Evolutionary conservation across 1,140 invertebrate genomes (phyloP), one percentile per base, ranked within the genome.

Genomic region (Habropoda laboriosa): DNA sequence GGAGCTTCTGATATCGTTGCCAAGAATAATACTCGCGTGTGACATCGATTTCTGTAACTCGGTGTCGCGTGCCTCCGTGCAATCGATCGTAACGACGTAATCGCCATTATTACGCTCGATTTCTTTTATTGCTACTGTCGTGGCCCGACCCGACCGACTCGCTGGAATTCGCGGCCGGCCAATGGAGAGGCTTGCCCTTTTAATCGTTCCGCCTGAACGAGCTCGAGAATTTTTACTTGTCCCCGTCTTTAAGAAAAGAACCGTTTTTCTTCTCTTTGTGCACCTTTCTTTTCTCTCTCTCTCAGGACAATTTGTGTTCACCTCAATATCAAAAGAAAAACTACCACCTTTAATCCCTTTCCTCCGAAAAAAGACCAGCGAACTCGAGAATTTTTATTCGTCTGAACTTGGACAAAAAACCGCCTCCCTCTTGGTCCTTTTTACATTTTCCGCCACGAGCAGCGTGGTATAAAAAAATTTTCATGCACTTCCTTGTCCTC

Each of bases 1-100:
- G n/a, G 16, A 35, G 4, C 49, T 76, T 49, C 74, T 47, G 27
- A 77, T 77, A 70, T 61, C 75, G 47, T 42, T 79, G 76, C 76
- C 76, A 71, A 61, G 76, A 72, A 61, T 61, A 79, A 61, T 72
- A 72, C 32, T 60, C 67, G 57, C 75, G 75, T 42, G 75, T 61
- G 30, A 71, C 75, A 71, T 78, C 57, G 57, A 61, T 60, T 71
- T 51, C 18, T 61, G 45, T 21, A 3, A 8, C 42, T 12, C 32
- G 16, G 27, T 38, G 18, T 79, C 57, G 76, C 76, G 76, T 79
- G 76, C 57, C 76, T 10, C 2, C 55, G 42, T 4, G 3, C 68
- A 27, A 79, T 79, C 76, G 75, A 78, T 78, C 66, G 40, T 24
- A 40, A 58, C 32, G 32, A 47, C 57, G n/a, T 66, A 51, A 72